Percentiles rank a stretch among this genome's conserved stretches.
Conservation (phyloP, 2,888 invertebrate genomes). For the Nemotelus nigrinus region DNA sequence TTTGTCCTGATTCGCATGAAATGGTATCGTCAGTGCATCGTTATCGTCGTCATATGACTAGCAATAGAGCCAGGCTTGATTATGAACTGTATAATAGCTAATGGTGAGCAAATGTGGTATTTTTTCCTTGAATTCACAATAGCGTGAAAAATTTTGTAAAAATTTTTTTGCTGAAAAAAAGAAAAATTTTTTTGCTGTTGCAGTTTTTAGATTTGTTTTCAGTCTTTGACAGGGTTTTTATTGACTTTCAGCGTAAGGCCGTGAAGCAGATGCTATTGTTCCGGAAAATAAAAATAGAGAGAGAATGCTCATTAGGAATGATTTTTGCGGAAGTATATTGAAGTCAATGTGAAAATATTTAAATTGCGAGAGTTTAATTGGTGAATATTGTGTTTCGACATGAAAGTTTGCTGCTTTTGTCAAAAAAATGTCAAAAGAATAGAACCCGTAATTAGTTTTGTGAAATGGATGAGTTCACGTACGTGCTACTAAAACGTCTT, state of each 20-base stretch:
- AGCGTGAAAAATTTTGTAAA: neutral
- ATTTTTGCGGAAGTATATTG: neutral
- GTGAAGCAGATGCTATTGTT: slow-evolving; percentile 3
- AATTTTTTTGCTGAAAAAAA: no score
- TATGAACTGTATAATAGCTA: slow-evolving; percentile 32
- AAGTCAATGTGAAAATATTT: no score
- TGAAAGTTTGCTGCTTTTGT: no score
- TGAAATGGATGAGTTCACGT: no score
- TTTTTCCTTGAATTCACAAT: slow-evolving; percentile 33
- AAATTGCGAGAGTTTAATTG: no score
- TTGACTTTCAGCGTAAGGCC: neutral
- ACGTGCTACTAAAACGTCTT: no score
- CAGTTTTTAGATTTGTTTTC: no score
- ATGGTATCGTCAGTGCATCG: neutral
- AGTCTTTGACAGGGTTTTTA: neutral
- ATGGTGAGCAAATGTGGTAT: slow-evolving; percentile 19
- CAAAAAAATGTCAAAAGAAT: no score
- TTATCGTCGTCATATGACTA: neutral
- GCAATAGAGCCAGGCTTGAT: neutral
- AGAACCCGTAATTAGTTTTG: no score
- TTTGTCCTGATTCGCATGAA: neutral
- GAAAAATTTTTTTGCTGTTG: neutral
- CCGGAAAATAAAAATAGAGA: neutral
- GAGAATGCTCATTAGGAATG: slow-evolving; percentile 5
- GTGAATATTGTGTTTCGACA: no score